Conservation (phyloP, 2,888 invertebrate genomes). For the Meandrusa payeni region DNA sequence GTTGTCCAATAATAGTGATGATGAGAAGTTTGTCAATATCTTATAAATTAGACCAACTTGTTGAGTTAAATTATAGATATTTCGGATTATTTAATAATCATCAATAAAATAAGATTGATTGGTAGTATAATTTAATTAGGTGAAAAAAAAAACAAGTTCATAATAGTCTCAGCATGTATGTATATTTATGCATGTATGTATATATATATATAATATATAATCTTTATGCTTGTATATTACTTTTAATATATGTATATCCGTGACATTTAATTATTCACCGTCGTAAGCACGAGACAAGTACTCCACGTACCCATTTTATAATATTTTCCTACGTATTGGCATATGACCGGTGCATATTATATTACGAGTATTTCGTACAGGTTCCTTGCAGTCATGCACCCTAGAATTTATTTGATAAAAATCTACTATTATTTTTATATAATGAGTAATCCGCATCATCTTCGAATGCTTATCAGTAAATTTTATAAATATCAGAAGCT, state of each 20-base stretch:
- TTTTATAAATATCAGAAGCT: slow-evolving; percentile 45
- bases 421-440: slow-evolving; percentile 50
- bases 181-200: slow-evolving; percentile 58
- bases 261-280: slow-evolving; percentile 37
- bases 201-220: no score
- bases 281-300: slow-evolving; percentile 43
- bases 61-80: slow-evolving; percentile 46
- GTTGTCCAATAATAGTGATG: slow-evolving; percentile 32
- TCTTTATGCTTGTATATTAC: no score
- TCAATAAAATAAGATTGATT: slow-evolving; percentile 57
- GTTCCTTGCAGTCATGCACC: slow-evolving; percentile 32
- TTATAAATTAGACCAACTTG: no score
- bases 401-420: slow-evolving; percentile 44
- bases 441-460: slow-evolving; percentile 38
- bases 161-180: slow-evolving; percentile 67
- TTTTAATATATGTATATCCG: slow-evolving; percentile 44
- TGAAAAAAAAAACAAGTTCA: slow-evolving; percentile 58
- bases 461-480: slow-evolving; percentile 45
- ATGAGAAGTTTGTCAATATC: slow-evolving; percentile 23
- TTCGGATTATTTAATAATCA: slow-evolving; percentile 61
- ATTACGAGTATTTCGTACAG: slow-evolving; percentile 19
- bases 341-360: slow-evolving; percentile 37
- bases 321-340: slow-evolving; percentile 53
- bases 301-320: slow-evolving; percentile 64
- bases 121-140: slow-evolving; percentile 56